Percentiles rank a stretch among this genome's conserved stretches.
These are phyloP conservation scores for Phalacrocorax pelagicus DNA, from an alignment of 2,113 vertebrate species.

Conservation along the genomic window DNA sequence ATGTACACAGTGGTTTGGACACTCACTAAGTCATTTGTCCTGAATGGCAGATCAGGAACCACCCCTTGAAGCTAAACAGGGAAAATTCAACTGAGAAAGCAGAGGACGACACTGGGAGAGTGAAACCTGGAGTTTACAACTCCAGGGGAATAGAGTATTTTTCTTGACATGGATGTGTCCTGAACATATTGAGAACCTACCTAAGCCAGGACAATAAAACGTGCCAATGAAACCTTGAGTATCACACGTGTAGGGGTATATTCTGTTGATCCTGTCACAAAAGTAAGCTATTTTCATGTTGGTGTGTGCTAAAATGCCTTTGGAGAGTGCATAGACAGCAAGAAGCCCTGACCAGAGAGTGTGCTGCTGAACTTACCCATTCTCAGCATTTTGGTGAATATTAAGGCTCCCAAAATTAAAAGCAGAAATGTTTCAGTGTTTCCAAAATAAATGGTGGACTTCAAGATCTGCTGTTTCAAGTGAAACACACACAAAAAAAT, in stretches of 20 bases:
- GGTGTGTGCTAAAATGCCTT: background rate
- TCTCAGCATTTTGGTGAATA: background rate
- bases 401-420: background rate
- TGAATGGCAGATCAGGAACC: background rate
- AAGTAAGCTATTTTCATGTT: background rate
- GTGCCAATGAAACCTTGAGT: background rate
- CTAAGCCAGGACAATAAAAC: background rate
- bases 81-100: background rate
- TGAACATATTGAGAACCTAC: background rate
- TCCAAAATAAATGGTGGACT: background rate
- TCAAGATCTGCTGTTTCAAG: background rate
- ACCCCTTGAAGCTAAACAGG: background rate
- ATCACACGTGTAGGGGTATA: background rate
- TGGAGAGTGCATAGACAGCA: background rate
- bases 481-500: background rate
- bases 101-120: background rate
- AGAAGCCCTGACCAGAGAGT: background rate
- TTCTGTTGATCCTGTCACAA: background rate
- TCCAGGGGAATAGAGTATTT: background rate
- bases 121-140: background rate
- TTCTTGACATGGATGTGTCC: background rate
- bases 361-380: background rate
- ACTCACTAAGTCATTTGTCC: background rate
- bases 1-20: background rate
- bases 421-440: background rate